Base-by-base conservation (phyloP, 2,888 invertebrate species). In the Hyposoter dolosus region DNA sequence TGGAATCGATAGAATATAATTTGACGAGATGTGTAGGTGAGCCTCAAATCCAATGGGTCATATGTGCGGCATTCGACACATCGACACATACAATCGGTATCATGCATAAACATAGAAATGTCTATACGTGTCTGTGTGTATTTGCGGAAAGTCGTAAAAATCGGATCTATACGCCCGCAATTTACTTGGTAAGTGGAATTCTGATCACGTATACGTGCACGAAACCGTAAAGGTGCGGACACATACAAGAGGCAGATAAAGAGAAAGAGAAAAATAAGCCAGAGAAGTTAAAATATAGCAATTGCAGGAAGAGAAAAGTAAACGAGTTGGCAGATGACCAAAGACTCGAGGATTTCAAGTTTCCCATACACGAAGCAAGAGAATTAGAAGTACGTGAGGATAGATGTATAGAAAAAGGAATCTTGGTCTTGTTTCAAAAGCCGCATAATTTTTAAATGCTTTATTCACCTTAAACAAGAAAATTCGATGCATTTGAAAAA, bases 261-360 rank as follows among this genome's bases (percentile, higher is more conserved):
- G 85, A 72, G 43, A 35, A 17, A 43, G 43, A 35, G 35, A 40
- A 35, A 66, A 68, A n/a, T n/a, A n/a, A 45, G 40, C 43, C 15
- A 68, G n/a, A 19, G 12, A 68, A 68, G 40, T 68, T 68, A 12
- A 43, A 65, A 77, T 60, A 66, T 65, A 66, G 35, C 47, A 66
- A 40, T 68, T 43, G 68, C 19, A 74, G 47, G 60, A 32, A 81
- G 47, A 69, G 63, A 66, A 77, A 83, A 63, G 81, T 84, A 86
- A 86, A 88, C 84, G 83, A 81, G 81, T 79, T 75, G 84, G 84
- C 81, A 56, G 66, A 74, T 81, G 74, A 81, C 80, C 74, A 74
- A 65, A 81, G 43, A 72, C 63, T 45, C 17, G 32, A 78, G 17
- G 15, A 69, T 60, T 28, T 28, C 15, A 60, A 60, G 28, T 60